Evolutionary conservation across 2,113 vertebrate genomes (phyloP).

Genomic region (Seriola rivoliana): DNA sequence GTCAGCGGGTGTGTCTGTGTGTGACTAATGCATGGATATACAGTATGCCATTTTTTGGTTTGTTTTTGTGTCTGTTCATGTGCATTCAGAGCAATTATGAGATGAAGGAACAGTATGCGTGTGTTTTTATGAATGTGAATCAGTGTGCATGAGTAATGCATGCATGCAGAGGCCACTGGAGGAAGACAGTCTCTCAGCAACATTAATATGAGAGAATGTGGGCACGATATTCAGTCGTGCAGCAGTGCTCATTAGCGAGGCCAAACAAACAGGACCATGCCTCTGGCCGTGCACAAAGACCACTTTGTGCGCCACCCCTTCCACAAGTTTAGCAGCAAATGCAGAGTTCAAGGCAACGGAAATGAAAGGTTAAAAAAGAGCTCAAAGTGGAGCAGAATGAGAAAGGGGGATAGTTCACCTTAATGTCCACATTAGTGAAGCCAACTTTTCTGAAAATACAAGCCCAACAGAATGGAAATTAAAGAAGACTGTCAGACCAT

Average conservation of each 20-base stretch:
- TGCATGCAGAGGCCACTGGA: background rate
- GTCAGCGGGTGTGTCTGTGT: constrained; percentile 50
- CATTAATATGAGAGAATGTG: constrained; percentile 67
- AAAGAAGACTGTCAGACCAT: background rate
- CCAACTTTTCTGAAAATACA: constrained; percentile 5
- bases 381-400: constrained; percentile 29
- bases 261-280: constrained; percentile 72
- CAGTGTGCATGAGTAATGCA: constrained; percentile 35
- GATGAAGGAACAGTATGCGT: constrained; percentile 21
- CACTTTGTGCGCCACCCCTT: constrained; percentile 64
- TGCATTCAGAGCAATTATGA: constrained; percentile 28
- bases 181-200: constrained; percentile 31
- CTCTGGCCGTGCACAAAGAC: constrained; percentile 72
- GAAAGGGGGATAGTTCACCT: constrained; percentile 15
- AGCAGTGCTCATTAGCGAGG: constrained; percentile 73
- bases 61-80: constrained; percentile 33
- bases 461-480: constrained; percentile 1
- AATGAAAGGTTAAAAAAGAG: constrained; percentile 70
- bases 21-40: constrained; percentile 42
- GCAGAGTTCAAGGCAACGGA: constrained; percentile 69
- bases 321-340: constrained; percentile 58
- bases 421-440: constrained; percentile 27
- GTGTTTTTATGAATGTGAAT: constrained; percentile 50
- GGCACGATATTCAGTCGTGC: constrained; percentile 47
- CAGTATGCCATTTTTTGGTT: constrained; percentile 32